These are phyloP conservation scores for Arnoldichthys spilopterus DNA, from an alignment of 2,797 vertebrate genomes.

Conservation along the genomic window DNA sequence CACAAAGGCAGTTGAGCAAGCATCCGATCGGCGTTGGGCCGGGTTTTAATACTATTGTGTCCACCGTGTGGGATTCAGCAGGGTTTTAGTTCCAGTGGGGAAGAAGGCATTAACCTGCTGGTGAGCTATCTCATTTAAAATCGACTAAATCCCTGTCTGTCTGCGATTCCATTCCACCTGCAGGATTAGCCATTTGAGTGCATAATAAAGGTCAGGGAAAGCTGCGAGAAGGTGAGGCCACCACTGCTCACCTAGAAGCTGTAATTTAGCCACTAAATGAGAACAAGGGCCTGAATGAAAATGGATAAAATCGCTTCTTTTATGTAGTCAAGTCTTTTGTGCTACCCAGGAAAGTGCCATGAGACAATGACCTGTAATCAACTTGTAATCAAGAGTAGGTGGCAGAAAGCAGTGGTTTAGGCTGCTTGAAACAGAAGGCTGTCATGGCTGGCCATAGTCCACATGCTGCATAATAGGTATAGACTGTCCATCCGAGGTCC, in stretches of 20 bases:
- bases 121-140: slow-evolving; percentile 65
- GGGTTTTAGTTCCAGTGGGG: slow-evolving; percentile 59
- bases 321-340: slow-evolving; percentile 50
- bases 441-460: slow-evolving; percentile 31
- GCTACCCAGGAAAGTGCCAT: slow-evolving; percentile 41
- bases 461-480: slow-evolving; percentile 33
- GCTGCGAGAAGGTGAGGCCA: slow-evolving; percentile 49
- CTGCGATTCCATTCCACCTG: slow-evolving; percentile 60
- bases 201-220: slow-evolving; percentile 65
- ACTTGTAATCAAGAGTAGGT: slow-evolving; percentile 49
- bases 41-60: slow-evolving; percentile 57
- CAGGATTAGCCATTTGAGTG: slow-evolving; percentile 68
- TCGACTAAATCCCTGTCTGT: slow-evolving; percentile 65
- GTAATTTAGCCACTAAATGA: slow-evolving; percentile 53
- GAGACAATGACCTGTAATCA: slow-evolving; percentile 55
- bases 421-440: slow-evolving; percentile 26
- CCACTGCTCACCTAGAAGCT: slow-evolving; percentile 39
- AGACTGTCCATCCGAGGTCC: background rate
- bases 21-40: slow-evolving; percentile 46
- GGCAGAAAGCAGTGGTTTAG: slow-evolving; percentile 39
- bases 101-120: slow-evolving; percentile 60
- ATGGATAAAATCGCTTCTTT: slow-evolving; percentile 58
- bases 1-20: slow-evolving; percentile 50
- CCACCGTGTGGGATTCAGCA: slow-evolving; percentile 50
- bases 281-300: slow-evolving; percentile 39